Percentiles rank a stretch among this genome's conserved stretches.
These are phyloP conservation scores for Globodera rostochiensis DNA, from an alignment of 1,140 invertebrate genomes.

Conservation along the genomic window DNA sequence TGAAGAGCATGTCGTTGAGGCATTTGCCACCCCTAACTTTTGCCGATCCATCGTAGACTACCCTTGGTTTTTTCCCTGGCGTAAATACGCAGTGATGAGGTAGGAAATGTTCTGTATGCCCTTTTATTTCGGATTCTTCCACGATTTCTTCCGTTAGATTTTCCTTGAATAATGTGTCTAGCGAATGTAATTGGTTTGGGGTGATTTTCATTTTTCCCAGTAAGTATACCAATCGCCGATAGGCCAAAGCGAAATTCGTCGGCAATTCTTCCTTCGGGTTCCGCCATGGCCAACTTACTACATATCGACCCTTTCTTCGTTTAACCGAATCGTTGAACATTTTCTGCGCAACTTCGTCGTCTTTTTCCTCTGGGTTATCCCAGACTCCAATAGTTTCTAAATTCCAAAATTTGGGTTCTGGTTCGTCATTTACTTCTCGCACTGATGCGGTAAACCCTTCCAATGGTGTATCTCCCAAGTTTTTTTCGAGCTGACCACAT, in stretches of 20 bases:
- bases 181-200: background rate
- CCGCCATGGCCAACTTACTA: constrained; percentile 9
- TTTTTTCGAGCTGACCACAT: background rate
- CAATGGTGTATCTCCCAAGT: too few relatives aligned
- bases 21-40: background rate
- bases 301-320: background rate
- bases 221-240: background rate
- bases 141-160: too few relatives aligned
- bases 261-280: background rate
- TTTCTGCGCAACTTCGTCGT: background rate
- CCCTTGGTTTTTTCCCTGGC: background rate
- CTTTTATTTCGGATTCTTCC: too few relatives aligned
- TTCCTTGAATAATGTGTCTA: background rate
- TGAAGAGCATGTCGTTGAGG: background rate
- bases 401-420: background rate
- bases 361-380: background rate
- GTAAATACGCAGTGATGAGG: background rate
- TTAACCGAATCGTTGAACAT: background rate
- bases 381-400: constrained; percentile 14
- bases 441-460: background rate
- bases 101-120: background rate
- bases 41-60: background rate
- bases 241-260: constrained; percentile 3
- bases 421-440: background rate
- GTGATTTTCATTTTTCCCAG: background rate